These are phyloP conservation scores for Bradypodion pumilum DNA, from an alignment of 2,797 vertebrate species.

Conservation along the genomic window DNA sequence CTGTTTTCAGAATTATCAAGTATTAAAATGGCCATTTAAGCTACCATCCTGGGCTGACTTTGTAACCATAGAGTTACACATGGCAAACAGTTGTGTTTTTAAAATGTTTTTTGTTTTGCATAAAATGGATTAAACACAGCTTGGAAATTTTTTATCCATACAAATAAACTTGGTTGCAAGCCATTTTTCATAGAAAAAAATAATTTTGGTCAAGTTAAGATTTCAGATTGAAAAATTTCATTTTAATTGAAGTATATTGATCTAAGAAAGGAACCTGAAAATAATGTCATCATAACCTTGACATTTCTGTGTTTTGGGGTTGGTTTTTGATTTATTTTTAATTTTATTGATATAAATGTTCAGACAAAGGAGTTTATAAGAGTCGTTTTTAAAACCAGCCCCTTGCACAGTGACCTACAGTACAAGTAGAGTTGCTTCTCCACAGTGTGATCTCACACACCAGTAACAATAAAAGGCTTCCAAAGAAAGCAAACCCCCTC, in stretches of 20 bases:
- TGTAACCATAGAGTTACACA: background rate
- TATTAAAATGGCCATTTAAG: background rate
- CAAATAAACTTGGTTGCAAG: conserved; percentile 1
- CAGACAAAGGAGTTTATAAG: background rate
- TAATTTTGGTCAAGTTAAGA: background rate
- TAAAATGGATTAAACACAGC: background rate
- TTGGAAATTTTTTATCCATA: background rate
- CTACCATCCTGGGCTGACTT: background rate
- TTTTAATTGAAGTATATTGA: background rate
- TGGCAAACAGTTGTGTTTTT: background rate
- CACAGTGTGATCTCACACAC: background rate
- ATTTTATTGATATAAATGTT: background rate
- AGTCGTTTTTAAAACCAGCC: background rate
- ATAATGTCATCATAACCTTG: background rate
- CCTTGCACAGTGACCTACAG: background rate
- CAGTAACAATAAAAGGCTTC: no score
- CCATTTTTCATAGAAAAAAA: background rate
- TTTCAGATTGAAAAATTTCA: background rate
- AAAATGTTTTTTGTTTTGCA: conserved; percentile 5
- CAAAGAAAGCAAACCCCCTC: no score
- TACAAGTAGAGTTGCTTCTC: background rate
- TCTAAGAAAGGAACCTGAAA: background rate
- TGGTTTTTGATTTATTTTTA: background rate
- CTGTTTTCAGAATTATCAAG: background rate
- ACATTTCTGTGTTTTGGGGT: background rate